Evolutionary conservation across 2,797 vertebrate species (phyloP).

Genomic region (Pseudochaenichthys georgianus): DNA sequence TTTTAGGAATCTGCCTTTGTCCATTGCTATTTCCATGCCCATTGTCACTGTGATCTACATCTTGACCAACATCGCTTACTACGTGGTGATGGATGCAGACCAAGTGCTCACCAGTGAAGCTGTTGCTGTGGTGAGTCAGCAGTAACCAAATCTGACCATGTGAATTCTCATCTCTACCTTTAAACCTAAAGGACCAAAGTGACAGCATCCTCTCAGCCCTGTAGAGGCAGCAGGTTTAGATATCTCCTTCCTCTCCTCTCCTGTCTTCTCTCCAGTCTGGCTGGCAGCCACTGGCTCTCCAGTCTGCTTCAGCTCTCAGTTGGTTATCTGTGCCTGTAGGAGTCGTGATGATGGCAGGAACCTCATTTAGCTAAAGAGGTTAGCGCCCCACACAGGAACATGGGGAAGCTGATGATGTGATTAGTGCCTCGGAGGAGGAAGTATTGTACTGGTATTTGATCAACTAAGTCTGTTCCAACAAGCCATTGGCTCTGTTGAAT

Average conservation of each 20-base stretch:
- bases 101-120: conserved; percentile 85
- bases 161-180: conserved; percentile 14
- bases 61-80: conserved; percentile 90
- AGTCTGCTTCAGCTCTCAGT: conserved; percentile 31
- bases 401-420: conserved; percentile 57
- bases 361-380: conserved; percentile 73
- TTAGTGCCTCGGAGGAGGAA: conserved; percentile 54
- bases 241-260: conserved; percentile 46
- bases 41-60: conserved; percentile 90
- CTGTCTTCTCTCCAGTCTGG: conserved; percentile 56
- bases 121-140: conserved; percentile 87
- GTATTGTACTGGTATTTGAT: conserved; percentile 30
- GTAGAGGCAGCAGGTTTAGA: conserved; percentile 25
- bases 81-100: conserved; percentile 84
- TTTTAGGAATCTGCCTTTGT: conserved; percentile 85
- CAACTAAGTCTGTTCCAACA: conserved; percentile 14
- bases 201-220: conserved; percentile 61
- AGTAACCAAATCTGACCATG: neutral
- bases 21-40: conserved; percentile 90
- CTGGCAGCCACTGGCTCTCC: conserved; percentile 34
- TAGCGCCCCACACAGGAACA: conserved; percentile 69
- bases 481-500: neutral
- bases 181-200: conserved; percentile 43
- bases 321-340: conserved; percentile 36
- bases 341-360: conserved; percentile 54